These are phyloP conservation scores for Albula glossodonta DNA, from an alignment of 2,113 vertebrate genomes.

Conservation along the genomic window DNA sequence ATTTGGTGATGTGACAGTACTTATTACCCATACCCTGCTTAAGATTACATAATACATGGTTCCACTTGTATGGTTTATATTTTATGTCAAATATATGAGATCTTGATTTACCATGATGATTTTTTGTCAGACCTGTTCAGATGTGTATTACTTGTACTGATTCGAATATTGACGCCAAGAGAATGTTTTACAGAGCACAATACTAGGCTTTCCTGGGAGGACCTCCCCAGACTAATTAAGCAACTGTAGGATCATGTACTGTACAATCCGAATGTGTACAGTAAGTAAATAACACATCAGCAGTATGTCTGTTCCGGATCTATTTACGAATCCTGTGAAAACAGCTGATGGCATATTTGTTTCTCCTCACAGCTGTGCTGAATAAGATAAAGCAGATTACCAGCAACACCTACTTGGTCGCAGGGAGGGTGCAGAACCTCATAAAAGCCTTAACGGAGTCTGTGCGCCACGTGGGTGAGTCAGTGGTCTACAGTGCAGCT, in stretches of 20 bases:
- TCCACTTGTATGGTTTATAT: neutral
- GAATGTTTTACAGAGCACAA: neutral
- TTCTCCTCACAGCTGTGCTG: constrained; percentile 52
- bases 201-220: neutral
- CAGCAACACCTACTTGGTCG: constrained; percentile 66
- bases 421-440: constrained; percentile 70
- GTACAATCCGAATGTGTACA: neutral
- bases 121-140: no score
- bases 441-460: constrained; percentile 70
- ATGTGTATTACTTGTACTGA: neutral
- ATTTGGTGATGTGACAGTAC: neutral
- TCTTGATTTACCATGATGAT: no score
- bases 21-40: no score
- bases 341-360: constrained; percentile 9
- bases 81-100: no score
- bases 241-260: neutral
- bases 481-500: neutral
- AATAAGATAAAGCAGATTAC: constrained; percentile 74
- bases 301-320: neutral
- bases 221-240: neutral
- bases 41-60: neutral
- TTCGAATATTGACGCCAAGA: neutral
- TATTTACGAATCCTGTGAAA: neutral
- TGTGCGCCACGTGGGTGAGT: constrained; percentile 76
- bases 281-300: neutral